These are phyloP conservation scores for Hypsibius dujardini DNA, from an alignment of 1,140 invertebrate genomes.

Conservation along the genomic window DNA sequence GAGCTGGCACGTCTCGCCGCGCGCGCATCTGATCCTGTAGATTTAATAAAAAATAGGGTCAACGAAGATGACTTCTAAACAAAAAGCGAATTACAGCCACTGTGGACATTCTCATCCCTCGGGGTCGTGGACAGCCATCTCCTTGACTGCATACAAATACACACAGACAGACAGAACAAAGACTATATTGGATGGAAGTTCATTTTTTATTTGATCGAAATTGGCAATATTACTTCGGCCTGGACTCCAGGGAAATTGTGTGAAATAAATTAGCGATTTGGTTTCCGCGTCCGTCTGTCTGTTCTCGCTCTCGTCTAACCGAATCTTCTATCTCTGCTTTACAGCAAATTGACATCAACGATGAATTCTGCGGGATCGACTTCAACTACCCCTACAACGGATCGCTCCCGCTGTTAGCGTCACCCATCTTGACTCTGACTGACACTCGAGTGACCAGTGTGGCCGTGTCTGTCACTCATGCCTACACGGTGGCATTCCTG, in stretches of 20 bases:
- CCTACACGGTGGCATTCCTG: conserved; percentile 88
- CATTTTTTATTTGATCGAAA: background rate
- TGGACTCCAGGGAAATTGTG: background rate
- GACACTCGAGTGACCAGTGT: conserved; percentile 60
- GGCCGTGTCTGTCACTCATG: conserved; percentile 82
- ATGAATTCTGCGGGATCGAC: conserved; percentile 87
- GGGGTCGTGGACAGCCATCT: too few species aligned
- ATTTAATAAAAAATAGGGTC: too few species aligned
- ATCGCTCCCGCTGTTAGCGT: conserved; percentile 62
- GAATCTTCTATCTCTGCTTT: conserved; percentile 30
- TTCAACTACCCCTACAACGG: conserved; percentile 88
- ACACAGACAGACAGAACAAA: too few species aligned
- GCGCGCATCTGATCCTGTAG: too few species aligned
- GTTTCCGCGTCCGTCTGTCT: background rate
- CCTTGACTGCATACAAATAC: too few species aligned
- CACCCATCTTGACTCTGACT: conserved; percentile 63
- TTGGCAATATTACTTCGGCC: background rate
- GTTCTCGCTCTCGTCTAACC: background rate
- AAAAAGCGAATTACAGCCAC: too few species aligned
- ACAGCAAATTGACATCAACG: conserved; percentile 69
- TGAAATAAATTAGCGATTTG: background rate
- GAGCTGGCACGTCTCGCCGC: too few species aligned
- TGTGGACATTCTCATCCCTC: too few species aligned
- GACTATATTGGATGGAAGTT: too few species aligned
- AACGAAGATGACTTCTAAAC: too few species aligned